A percentile compares a stretch with the other conserved stretches of the same genome.
These are phyloP conservation scores for Panthera leo DNA, from an alignment of 2,113 vertebrate genomes.

Conservation along the genomic window DNA sequence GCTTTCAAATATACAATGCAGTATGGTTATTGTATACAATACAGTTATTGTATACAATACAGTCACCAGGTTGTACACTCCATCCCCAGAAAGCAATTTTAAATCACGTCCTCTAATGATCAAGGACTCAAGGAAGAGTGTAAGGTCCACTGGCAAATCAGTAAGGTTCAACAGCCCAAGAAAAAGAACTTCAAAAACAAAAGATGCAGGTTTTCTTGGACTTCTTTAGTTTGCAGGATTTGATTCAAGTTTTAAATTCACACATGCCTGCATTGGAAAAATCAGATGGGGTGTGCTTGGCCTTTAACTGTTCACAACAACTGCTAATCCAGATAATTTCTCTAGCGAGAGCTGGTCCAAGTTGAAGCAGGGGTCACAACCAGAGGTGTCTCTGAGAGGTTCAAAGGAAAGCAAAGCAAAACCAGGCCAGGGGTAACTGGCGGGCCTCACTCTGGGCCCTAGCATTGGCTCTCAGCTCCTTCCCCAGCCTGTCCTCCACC, in stretches of 20 bases:
- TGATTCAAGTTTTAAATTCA: background rate
- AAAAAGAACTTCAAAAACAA: background rate
- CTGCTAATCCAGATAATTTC: background rate
- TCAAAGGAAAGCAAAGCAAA: background rate
- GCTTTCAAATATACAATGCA: background rate
- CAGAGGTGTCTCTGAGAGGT: background rate
- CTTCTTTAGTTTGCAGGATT: background rate
- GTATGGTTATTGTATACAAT: background rate
- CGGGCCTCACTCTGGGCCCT: background rate
- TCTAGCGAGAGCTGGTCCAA: background rate
- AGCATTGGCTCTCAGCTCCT: accelerated
- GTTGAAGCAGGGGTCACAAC: background rate
- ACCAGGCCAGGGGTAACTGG: accelerated
- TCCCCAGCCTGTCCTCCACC: accelerated
- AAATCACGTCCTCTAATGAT: background rate
- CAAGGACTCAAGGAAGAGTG: background rate
- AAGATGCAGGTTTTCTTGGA: background rate
- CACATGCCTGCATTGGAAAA: background rate
- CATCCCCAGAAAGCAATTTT: background rate
- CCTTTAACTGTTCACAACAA: background rate
- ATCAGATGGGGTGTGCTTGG: background rate
- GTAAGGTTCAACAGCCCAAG: background rate
- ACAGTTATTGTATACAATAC: too few relatives aligned
- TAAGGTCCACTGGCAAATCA: background rate
- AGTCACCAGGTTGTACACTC: background rate